Base-by-base conservation (phyloP, 2,888 invertebrate species). In the Acanthosoma haemorrhoidale region DNA sequence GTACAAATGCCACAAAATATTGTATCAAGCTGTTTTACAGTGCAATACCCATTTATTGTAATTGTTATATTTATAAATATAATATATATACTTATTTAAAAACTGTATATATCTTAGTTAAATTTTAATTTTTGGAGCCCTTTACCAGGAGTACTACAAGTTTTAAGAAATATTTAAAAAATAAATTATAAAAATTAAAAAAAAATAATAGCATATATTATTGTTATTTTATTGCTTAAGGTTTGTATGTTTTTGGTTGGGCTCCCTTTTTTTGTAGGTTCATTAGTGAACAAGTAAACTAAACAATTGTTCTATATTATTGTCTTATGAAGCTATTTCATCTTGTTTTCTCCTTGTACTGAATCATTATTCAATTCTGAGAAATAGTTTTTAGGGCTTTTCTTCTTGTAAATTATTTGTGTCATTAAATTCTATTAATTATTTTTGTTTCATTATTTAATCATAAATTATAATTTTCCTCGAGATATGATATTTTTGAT, bases 351-450 rank as follows among this genome's bases (percentile, higher is more conserved):
- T n/a, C 36, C 8, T 67, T 18, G 13, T 2, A 11, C 8, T 16
- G 18, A 51, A 15, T 15, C 67, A 57, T 57, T 51, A 51, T 57
- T 34, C 31, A 57, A 18, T 15, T 51, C 21, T 64, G 29, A 64
- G 8, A 43, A 34, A 18, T 57, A 36, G 57, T 67, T 57, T 29
- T 31, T 57, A 34, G 32, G 36, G 34, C 32, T 39, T 67, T 67
- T 34, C 57, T 38, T 66, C 66, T 51, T 67, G 67, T 67, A 67
- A 51, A 57, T 67, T 67, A 57, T 67, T 67, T 57, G 67, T 67
- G 67, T 67, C 67, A 67, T 67, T 67, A 67, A 69, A 58, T 51
- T 25, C 11, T 51, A 51, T 51, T 25, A 51, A 51, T 51, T 51
- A 51, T 51, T 51, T 51, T 2, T 51, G 16, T 41, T 25, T 51